These are phyloP conservation scores for Bombyx mandarina DNA, from an alignment of 1,140 invertebrate genomes.

Conservation along the genomic window DNA sequence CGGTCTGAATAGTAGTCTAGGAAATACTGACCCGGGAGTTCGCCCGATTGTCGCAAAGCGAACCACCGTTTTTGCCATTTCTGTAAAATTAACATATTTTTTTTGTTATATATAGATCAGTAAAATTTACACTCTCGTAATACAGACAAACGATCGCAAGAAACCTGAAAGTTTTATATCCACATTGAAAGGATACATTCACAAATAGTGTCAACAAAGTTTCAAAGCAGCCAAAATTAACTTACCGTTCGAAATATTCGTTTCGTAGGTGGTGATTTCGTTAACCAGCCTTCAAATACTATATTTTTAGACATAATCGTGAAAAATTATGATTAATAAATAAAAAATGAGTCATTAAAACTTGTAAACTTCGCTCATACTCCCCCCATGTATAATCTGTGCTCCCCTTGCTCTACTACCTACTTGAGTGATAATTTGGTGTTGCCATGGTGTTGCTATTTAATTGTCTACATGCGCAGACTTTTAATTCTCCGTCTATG, in stretches of 20 bases:
- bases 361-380: constrained; percentile 21
- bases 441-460: no score
- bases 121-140: constrained; percentile 3
- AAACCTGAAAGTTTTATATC: constrained; percentile 1
- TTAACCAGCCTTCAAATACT: constrained; percentile 88
- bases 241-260: constrained; percentile 90
- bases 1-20: constrained; percentile 94
- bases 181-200: constrained; percentile 10
- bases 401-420: no score
- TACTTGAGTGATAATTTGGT: no score
- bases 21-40: constrained; percentile 93
- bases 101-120: neutral
- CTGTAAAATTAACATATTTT: constrained; percentile 65
- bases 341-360: constrained; percentile 39
- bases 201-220: constrained; percentile 44
- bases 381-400: neutral
- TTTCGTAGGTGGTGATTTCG: constrained; percentile 92
- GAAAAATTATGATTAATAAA: constrained; percentile 23
- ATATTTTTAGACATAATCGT: constrained; percentile 59
- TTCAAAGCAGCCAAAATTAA: constrained; percentile 40
- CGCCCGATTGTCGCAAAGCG: constrained; percentile 88
- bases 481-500: no score
- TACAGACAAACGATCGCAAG: neutral
- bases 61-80: constrained; percentile 96
- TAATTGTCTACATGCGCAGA: no score